Conservation (phyloP, 2,888 invertebrate genomes). For the Ormyrus labotus region DNA sequence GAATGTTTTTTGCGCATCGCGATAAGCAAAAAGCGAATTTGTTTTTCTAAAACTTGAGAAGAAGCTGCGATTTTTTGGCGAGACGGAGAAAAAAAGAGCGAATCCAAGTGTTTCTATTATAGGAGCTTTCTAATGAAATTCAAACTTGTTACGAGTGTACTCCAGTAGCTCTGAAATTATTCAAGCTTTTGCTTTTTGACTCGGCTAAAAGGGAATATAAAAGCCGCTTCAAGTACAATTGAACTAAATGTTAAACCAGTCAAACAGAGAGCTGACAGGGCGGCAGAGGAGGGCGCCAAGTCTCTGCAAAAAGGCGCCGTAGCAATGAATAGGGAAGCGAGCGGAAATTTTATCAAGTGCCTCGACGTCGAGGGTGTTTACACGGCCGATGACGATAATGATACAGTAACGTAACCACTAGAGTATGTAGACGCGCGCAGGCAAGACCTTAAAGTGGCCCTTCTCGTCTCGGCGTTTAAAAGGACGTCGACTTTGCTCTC, state of each 20-base stretch:
- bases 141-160: too few species aligned
- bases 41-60: too few species aligned
- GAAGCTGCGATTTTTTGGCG: neutral
- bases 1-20: too few species aligned
- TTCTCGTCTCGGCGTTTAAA: slow-evolving; percentile 14
- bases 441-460: slow-evolving; percentile 11
- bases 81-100: neutral
- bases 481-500: slow-evolving; percentile 25
- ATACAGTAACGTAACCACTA: slow-evolving; percentile 50
- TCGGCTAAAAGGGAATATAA: too few species aligned
- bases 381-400: slow-evolving; percentile 45
- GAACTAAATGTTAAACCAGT: neutral
- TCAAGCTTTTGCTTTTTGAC: too few species aligned
- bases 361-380: slow-evolving; percentile 42
- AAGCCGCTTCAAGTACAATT: too few species aligned
- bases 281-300: neutral
- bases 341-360: slow-evolving; percentile 31
- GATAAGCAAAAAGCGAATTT: too few species aligned
- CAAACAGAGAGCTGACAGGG: neutral
- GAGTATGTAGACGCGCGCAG: slow-evolving; percentile 18
- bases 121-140: too few species aligned
- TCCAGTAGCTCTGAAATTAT: too few species aligned
- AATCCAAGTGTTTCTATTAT: too few species aligned
- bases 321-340: slow-evolving; percentile 1
- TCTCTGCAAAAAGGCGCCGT: neutral